Conservation (phyloP, 2,888 invertebrate genomes). For the Abrostola triplasia region DNA sequence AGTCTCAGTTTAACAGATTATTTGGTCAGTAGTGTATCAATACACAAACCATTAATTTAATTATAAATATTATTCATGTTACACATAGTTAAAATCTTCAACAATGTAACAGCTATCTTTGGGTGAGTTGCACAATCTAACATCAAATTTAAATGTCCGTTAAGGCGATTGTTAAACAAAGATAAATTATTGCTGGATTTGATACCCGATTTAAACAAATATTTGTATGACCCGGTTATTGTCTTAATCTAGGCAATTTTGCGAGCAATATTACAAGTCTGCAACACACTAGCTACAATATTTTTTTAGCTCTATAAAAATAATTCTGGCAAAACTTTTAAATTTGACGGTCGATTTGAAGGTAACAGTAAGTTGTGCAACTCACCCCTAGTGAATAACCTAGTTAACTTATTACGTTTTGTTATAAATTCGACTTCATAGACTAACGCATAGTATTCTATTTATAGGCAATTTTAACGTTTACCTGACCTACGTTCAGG, state of each 20-base stretch:
- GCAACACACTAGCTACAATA: no score
- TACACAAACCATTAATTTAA: no score
- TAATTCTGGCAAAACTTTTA: no score
- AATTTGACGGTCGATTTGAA: conserved; percentile 4
- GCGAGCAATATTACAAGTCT: no score
- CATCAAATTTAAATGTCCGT: background rate
- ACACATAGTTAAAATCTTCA: background rate
- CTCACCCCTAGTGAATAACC: conserved; percentile 44
- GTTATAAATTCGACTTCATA: conserved; percentile 61
- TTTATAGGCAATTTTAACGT: conserved; percentile 52
- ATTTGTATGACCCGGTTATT: no score
- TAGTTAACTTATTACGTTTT: conserved; percentile 70
- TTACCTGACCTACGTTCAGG: conserved; percentile 61
- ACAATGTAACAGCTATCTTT: background rate
- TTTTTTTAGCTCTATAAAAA: no score
- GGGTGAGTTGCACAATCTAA: conserved; percentile 2
- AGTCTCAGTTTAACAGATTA: no score
- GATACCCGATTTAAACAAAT: no score
- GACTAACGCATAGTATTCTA: conserved; percentile 60
- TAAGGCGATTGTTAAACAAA: no score
- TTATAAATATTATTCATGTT: background rate
- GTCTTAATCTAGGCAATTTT: no score
- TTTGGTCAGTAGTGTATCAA: no score
- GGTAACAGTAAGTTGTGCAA: conserved; percentile 14
- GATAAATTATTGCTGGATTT: no score